phyloP scores from a whole-genome alignment of 1,140 invertebrate species.

The Tetraneura akinire region DNA sequence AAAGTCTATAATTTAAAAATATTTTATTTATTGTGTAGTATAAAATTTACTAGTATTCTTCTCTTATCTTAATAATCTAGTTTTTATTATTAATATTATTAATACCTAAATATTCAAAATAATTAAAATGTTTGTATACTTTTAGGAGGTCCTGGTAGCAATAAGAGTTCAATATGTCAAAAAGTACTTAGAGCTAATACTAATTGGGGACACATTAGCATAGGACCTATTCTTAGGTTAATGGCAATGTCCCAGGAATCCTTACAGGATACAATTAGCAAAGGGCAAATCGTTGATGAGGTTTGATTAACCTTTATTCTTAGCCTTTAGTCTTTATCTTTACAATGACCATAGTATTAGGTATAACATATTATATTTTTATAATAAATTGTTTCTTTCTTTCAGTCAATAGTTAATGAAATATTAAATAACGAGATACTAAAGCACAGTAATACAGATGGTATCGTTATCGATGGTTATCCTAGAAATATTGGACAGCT shows the following conservation, averaged over 20 bases:
- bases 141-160: slow-evolving; percentile 76
- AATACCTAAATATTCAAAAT: too few relatives aligned
- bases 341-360: neutral
- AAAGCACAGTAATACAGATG: slow-evolving; percentile 65
- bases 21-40: too few relatives aligned
- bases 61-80: too few relatives aligned
- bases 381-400: slow-evolving; percentile 27
- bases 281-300: slow-evolving; percentile 79
- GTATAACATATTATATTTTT: neutral
- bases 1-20: too few relatives aligned
- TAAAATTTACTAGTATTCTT: too few relatives aligned
- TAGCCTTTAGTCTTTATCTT: neutral
- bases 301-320: slow-evolving; percentile 56
- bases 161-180: slow-evolving; percentile 72
- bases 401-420: slow-evolving; percentile 65
- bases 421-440: slow-evolving; percentile 68
- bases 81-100: too few relatives aligned
- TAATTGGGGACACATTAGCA: slow-evolving; percentile 75
- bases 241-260: slow-evolving; percentile 61
- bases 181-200: slow-evolving; percentile 67
- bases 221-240: slow-evolving; percentile 69
- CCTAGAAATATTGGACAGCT: slow-evolving; percentile 85
- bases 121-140: neutral
- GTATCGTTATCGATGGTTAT: slow-evolving; percentile 87
- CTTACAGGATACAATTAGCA: slow-evolving; percentile 70